Base-by-base conservation (phyloP, 2,888 invertebrate genomes). In the Ectemnius cavifrons region DNA sequence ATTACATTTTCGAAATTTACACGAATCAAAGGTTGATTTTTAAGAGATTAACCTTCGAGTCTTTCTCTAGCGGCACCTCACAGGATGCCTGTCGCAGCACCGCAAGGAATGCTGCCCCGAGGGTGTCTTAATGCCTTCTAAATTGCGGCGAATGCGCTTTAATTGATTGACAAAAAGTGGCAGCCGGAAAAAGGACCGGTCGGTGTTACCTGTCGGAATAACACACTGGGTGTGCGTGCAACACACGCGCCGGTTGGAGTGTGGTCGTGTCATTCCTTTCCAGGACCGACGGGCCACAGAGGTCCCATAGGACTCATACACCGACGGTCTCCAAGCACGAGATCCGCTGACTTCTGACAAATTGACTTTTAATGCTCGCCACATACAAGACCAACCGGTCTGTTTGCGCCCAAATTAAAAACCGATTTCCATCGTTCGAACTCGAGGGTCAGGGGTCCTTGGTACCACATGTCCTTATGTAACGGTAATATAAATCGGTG, bases 141-240 rank as follows among this genome's bases (percentile, higher is more conserved):
- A 87, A 87, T 87, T 84, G 82, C 84, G 79, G 63, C 79, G 73
- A 66, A 77, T 78, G 84, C 78, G 72, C 69, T 82, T 85, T 87
- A 86, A 87, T 87, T 87, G 86, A 87, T 86, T 84, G 86, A 85
- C 81, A 80, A 84, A 86, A 86, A 86, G 70, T 70, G 65, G 64
- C 74, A 45, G 60, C 66, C 73, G 77, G 78, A 82, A 85, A 84
- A 83, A 81, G 66, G 74, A 63, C 47, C 56, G 69, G 37, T 57
- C 69, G 37, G 37, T 56, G 70, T 61, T 69, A 75, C 71, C 66
- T 68, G 78, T 46, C 63, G 73, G 72, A 65, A 27, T 47, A 69
- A 60, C 64, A 23, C 18, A 28, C 18, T 64, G 59, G 20, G 52
- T 23, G 18, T 68, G 56, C 63, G 68, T 49, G 28, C 67, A 57